These are phyloP conservation scores for Villa cingulata DNA, from an alignment of 2,888 invertebrate species.

Conservation along the genomic window DNA sequence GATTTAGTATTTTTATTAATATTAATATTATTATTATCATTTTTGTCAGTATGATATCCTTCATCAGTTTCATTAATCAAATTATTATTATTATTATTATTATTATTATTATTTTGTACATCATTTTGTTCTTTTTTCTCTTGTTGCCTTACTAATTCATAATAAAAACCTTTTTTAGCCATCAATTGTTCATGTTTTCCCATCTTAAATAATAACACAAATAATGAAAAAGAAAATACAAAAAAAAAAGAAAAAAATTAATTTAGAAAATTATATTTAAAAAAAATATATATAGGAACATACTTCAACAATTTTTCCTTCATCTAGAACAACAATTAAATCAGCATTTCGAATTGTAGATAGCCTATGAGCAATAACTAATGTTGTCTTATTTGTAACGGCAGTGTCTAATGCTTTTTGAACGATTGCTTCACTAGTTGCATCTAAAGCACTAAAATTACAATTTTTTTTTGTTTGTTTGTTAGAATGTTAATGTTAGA, in stretches of 20 bases:
- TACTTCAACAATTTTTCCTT: conserved; percentile 75
- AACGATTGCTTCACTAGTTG: conserved; percentile 81
- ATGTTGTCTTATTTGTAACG: conserved; percentile 70
- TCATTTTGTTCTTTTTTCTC: conserved; percentile 31
- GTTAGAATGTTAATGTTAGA: neutral
- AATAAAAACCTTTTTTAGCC: conserved; percentile 68
- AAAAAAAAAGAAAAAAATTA: neutral
- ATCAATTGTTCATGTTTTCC: conserved; percentile 71
- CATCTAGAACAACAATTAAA: conserved; percentile 75
- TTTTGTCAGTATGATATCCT: no score
- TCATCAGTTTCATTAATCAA: no score
- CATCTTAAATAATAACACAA: conserved; percentile 42
- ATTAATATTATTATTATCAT: no score
- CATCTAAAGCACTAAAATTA: conserved; percentile 68
- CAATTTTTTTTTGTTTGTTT: conserved; percentile 17
- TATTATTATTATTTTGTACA: no score
- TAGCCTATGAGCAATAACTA: conserved; percentile 90
- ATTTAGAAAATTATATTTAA: neutral
- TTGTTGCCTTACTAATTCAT: conserved; percentile 68
- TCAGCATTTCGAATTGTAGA: conserved; percentile 88
- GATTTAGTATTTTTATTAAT: no score
- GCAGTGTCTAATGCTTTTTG: conserved; percentile 78
- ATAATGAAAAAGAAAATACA: neutral
- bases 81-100: no score
- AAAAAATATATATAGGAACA: conserved; percentile 12